These are phyloP conservation scores for Glossophaga mutica DNA, from an alignment of 2,797 vertebrate genomes.

Conservation along the genomic window DNA sequence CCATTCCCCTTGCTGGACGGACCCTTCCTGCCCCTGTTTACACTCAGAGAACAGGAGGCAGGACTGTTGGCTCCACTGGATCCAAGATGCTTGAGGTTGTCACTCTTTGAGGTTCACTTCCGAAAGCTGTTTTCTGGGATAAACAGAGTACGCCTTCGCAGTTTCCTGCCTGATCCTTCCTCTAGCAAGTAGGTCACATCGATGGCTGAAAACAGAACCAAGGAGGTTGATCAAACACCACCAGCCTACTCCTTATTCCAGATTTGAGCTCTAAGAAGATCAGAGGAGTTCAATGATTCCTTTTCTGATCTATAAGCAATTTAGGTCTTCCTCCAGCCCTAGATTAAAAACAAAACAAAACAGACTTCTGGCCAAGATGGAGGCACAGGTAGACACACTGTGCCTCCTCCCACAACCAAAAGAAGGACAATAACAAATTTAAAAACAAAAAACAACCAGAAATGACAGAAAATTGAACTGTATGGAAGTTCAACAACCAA, in stretches of 20 bases:
- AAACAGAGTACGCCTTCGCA: conserved; percentile 91
- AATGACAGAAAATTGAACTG: too few relatives aligned
- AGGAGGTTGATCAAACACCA: neutral
- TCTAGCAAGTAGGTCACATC: conserved; percentile 97
- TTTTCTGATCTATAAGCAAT: neutral
- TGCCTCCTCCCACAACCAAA: too few relatives aligned
- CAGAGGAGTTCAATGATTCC: neutral
- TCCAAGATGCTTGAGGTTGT: conserved; percentile 44
- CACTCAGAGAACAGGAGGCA: conserved; percentile 55
- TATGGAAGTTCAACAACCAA: too few relatives aligned
- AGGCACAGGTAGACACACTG: too few relatives aligned
- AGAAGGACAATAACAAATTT: too few relatives aligned
- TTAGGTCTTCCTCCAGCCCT: neutral
- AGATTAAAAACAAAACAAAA: neutral
- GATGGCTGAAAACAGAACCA: conserved; percentile 87
- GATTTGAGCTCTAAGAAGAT: neutral
- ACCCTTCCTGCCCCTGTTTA: conserved; percentile 41
- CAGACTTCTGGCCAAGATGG: too few relatives aligned
- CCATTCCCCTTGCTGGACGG: conserved; percentile 64
- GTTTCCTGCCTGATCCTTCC: conserved; percentile 93
- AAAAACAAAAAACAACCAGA: too few relatives aligned
- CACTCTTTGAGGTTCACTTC: conserved; percentile 85
- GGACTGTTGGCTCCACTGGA: conserved; percentile 47
- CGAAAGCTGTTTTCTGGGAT: conserved; percentile 91
- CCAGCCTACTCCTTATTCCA: neutral